A percentile compares a stretch with the other conserved stretches of the same genome.
Conservation (phyloP, 2,888 invertebrate species). For the Cantharis lateralis region DNA sequence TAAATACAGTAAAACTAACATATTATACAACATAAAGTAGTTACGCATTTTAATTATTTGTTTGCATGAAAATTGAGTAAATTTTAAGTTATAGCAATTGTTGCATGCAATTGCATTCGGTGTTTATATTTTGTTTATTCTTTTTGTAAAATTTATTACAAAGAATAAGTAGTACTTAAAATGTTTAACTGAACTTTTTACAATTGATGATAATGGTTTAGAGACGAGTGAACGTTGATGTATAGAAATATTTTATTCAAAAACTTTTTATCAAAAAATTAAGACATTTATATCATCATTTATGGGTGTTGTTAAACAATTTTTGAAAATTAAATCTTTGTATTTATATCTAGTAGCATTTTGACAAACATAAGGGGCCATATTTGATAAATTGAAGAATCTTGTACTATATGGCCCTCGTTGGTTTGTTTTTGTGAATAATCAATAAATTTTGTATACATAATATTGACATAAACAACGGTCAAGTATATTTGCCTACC, state of each 20-base stretch:
- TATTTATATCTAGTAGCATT: neutral
- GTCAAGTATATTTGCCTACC: neutral
- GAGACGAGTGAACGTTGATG: neutral
- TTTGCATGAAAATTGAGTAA: neutral
- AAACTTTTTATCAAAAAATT: neutral
- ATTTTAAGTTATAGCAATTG: neutral
- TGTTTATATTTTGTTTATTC: neutral
- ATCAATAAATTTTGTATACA: neutral
- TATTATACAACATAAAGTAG: neutral
- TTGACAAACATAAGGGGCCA: neutral
- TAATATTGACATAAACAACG: neutral
- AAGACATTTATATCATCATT: neutral
- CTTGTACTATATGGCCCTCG: neutral
- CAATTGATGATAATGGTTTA: neutral
- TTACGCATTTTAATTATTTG: neutral
- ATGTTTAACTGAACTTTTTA: neutral
- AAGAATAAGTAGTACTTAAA: neutral
- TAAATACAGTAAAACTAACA: neutral
- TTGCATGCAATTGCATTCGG: constrained; percentile 4
- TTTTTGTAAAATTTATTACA: neutral
- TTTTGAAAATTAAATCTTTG: neutral
- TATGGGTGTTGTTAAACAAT: neutral
- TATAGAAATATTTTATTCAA: neutral
- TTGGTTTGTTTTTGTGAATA: neutral
- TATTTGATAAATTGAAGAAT: neutral